These are phyloP conservation scores for Oceanodroma leucorhoa DNA, from an alignment of 2,797 vertebrate genomes.

Conservation along the genomic window DNA sequence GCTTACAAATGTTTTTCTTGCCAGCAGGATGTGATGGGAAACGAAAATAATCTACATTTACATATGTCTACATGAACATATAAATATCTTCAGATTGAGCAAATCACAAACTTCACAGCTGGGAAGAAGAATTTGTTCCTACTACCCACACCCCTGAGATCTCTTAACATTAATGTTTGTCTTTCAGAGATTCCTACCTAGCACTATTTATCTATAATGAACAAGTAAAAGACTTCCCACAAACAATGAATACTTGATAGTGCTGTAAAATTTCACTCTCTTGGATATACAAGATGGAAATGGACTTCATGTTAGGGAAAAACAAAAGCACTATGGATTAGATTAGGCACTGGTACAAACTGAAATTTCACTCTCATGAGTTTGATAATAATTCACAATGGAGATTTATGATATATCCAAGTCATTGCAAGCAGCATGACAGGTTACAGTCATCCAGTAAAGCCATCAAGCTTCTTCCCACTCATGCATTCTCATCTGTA, in stretches of 20 bases:
- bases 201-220: not conserved
- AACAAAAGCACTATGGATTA: not conserved
- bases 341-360: not conserved
- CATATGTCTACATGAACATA: not conserved
- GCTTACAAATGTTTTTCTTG: not conserved
- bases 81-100: not conserved
- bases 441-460: not conserved
- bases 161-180: not conserved
- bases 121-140: not conserved
- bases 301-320: not conserved
- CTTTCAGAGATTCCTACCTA: not conserved
- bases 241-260: not conserved
- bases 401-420: not conserved
- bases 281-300: not conserved
- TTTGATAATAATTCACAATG: not conserved
- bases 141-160: not conserved
- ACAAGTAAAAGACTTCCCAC: not conserved
- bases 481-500: not conserved
- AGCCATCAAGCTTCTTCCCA: not conserved
- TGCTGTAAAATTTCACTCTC: not conserved
- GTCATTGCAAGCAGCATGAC: not conserved
- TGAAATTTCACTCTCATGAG: not conserved
- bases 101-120: not conserved
- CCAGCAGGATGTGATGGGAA: rapidly evolving
- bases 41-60: not conserved